These are phyloP conservation scores for Germaria angustata DNA, from an alignment of 2,888 invertebrate species.

Conservation along the genomic window DNA sequence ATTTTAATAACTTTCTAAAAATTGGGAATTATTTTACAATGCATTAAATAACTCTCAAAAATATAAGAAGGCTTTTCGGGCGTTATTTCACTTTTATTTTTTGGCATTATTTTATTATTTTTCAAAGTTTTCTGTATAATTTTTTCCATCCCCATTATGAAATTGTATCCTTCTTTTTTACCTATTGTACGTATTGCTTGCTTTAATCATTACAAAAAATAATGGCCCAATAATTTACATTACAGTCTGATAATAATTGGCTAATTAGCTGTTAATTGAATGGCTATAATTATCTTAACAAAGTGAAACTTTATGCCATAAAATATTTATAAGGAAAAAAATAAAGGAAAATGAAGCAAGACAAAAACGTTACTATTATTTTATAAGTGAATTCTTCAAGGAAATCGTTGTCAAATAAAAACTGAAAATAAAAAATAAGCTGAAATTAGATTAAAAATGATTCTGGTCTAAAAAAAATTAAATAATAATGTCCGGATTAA, in stretches of 20 bases:
- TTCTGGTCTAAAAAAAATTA: too few relatives aligned
- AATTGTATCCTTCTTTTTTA: background rate
- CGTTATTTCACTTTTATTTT: too few relatives aligned
- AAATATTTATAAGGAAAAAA: background rate
- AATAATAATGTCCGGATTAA: too few relatives aligned
- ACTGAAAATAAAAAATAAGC: too few relatives aligned
- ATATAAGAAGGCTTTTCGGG: too few relatives aligned
- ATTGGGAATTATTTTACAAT: too few relatives aligned
- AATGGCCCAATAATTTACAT: constrained; percentile 30
- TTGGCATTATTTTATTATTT: too few relatives aligned
- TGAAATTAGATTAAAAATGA: too few relatives aligned
- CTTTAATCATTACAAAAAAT: constrained; percentile 11
- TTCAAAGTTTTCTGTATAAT: background rate
- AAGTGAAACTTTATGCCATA: background rate
- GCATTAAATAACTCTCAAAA: too few relatives aligned
- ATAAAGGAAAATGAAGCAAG: background rate
- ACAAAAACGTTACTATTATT: background rate
- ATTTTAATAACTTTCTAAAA: too few relatives aligned
- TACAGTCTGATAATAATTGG: constrained; percentile 10
- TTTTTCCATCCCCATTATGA: background rate
- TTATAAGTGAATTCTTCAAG: too few relatives aligned
- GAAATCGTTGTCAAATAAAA: too few relatives aligned
- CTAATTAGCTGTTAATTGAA: constrained; percentile 38
- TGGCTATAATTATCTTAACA: constrained; percentile 26
- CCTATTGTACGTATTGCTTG: background rate